Percentiles rank a stretch among this genome's conserved stretches.
Conservation (phyloP, 2,888 invertebrate genomes). For the Scaptomyza cyrtandrae region DNA sequence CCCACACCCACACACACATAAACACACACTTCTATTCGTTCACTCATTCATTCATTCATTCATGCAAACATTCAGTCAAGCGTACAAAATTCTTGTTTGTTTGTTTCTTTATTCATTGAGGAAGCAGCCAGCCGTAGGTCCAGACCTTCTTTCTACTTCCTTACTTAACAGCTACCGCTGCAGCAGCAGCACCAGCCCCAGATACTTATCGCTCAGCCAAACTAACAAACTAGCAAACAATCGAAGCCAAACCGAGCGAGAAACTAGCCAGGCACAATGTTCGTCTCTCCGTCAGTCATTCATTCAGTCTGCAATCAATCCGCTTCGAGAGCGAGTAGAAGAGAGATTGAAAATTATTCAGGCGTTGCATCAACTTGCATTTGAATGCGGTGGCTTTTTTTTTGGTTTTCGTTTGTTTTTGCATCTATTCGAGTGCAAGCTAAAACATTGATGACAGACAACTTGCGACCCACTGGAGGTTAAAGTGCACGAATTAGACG, state of each 20-base stretch:
- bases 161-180: neutral
- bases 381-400: conserved; percentile 38
- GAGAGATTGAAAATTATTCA: conserved; percentile 52
- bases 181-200: conserved; percentile 14
- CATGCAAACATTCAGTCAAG: conserved; percentile 72
- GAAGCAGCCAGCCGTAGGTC: conserved; percentile 46
- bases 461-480: conserved; percentile 35
- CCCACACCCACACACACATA: conserved; percentile 32
- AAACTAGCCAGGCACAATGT: conserved; percentile 30
- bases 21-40: conserved; percentile 32
- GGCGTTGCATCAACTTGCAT: conserved; percentile 54
- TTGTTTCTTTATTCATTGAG: conserved; percentile 78
- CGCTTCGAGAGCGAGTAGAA: conserved; percentile 28
- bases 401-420: too few species aligned
- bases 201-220: conserved; percentile 60
- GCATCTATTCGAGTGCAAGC: conserved; percentile 16
- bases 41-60: too few species aligned
- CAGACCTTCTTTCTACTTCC: conserved; percentile 15
- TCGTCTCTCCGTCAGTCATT: neutral
- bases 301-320: conserved; percentile 46
- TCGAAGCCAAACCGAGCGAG: conserved; percentile 46
- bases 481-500: conserved; percentile 46
- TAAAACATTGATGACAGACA: conserved; percentile 30
- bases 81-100: conserved; percentile 76
- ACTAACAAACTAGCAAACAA: conserved; percentile 74